Evolutionary conservation across 2,888 invertebrate species (phyloP).

Genomic region (Trachelus tabidus): DNA sequence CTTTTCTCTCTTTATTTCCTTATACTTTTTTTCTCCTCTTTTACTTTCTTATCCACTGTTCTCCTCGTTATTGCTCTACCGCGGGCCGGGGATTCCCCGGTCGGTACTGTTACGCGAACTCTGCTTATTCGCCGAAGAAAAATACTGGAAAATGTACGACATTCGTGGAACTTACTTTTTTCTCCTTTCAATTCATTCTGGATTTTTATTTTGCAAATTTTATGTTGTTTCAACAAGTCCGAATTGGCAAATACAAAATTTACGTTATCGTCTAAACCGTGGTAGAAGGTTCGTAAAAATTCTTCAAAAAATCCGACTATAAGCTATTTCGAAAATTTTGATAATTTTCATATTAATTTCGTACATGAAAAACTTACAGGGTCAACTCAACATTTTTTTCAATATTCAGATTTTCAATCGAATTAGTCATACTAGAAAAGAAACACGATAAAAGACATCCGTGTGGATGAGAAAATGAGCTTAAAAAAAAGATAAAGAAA

Average conservation of each 20-base stretch:
- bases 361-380: background rate
- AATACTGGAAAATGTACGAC: background rate
- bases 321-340: background rate
- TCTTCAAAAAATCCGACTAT: background rate
- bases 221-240: background rate
- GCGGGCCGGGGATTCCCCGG: background rate
- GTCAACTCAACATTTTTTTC: no score
- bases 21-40: background rate
- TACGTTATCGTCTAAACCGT: background rate
- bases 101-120: background rate
- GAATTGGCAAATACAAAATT: background rate
- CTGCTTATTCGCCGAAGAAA: background rate
- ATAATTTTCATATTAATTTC: background rate
- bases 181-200: background rate
- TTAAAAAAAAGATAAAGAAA: slow-evolving; percentile 10
- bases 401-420: no score
- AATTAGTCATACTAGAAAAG: background rate
- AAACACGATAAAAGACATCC: background rate
- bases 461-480: slow-evolving; percentile 6
- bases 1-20: no score
- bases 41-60: background rate
- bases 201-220: background rate
- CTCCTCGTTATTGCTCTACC: background rate
- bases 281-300: no score
- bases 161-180: background rate